Evolutionary conservation across 1,140 invertebrate species (phyloP), one percentile per base, ranked within the genome.

Genomic region (Delia radicum): DNA sequence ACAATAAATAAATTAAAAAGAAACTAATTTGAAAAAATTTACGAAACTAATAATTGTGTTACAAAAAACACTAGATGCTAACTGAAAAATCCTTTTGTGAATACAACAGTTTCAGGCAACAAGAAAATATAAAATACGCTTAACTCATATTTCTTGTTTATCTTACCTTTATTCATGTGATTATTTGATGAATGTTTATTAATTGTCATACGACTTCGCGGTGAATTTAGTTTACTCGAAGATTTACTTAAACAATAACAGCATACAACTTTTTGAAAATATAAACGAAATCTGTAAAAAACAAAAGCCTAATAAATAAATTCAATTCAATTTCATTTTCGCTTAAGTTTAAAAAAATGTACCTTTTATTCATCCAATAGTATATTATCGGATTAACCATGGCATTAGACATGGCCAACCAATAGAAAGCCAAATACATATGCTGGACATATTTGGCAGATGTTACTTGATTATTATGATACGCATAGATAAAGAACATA

Each of bases 311-410:
- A 12, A 13, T 3, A 75, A 18, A 48, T 24, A 31, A 5, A 21
- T 18, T 31, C 26, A 24, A 15, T 13, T 69, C 21, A 31, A 21
- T 73, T n/a, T 24, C 18, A 62, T 24, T 69, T 29, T 76, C 1
- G 12, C n/a, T 21, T 15, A 27, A 18, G 2, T 13, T 42, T 42
- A 10, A 42, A 21, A 1, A 67, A 29, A 65, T 65, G n/a, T 76
- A 93, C 92, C 91, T 91, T 67, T 89, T 91, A 84, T 96, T 97
- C 94, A 96, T 96, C 92, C 94, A 96, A 84, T 95, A 96, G 85
- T 96, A 96, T 33, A 97, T 95, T 62, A 96, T 91, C 0, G 95
- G 95, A 87, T 97, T 96, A 73, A 96, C 94, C 93, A 96, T 95
- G 2, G 94, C 93, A 80, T 96, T 96, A 2, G 93, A 93, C 95